Conservation (phyloP, 2,888 invertebrate species). For the Icerya purchasi region DNA sequence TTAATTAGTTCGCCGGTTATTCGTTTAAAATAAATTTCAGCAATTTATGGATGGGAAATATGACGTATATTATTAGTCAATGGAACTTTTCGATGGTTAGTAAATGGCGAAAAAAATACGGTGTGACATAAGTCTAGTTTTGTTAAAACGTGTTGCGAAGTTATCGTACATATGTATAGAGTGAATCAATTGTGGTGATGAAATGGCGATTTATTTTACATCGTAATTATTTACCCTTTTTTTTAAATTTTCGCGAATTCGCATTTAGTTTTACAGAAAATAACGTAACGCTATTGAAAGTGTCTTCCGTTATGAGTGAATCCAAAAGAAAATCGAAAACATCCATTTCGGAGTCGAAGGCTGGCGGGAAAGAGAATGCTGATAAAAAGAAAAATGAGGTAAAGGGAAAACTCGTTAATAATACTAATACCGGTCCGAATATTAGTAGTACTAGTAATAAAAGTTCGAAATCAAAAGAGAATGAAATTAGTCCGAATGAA, state of each 20-base stretch:
- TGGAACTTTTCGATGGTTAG: too few relatives aligned
- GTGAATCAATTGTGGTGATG: neutral
- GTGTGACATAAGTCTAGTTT: neutral
- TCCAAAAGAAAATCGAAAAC: neutral
- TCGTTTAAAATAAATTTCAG: too few relatives aligned
- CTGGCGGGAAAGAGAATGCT: slow-evolving; percentile 21
- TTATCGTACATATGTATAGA: too few relatives aligned
- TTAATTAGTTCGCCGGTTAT: too few relatives aligned
- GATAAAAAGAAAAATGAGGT: slow-evolving; percentile 52
- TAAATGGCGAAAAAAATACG: too few relatives aligned
- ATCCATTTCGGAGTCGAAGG: slow-evolving; percentile 13
- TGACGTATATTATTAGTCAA: too few relatives aligned
- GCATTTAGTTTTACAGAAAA: neutral
- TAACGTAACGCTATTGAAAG: neutral
- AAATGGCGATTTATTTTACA: neutral
- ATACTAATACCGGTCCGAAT: slow-evolving; percentile 26
- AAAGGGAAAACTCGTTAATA: slow-evolving; percentile 32
- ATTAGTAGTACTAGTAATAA: slow-evolving; percentile 20
- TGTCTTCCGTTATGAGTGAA: neutral
- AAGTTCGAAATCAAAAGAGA: slow-evolving; percentile 30
- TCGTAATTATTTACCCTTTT: neutral
- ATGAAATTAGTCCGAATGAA: slow-evolving; percentile 80
- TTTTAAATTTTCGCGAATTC: neutral
- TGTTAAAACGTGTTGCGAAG: neutral
- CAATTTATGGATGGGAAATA: too few relatives aligned